A percentile compares a stretch with the other conserved stretches of the same genome.
These are phyloP conservation scores for Macquaria ambigua DNA, from an alignment of 2,113 vertebrate species.

Conservation along the genomic window DNA sequence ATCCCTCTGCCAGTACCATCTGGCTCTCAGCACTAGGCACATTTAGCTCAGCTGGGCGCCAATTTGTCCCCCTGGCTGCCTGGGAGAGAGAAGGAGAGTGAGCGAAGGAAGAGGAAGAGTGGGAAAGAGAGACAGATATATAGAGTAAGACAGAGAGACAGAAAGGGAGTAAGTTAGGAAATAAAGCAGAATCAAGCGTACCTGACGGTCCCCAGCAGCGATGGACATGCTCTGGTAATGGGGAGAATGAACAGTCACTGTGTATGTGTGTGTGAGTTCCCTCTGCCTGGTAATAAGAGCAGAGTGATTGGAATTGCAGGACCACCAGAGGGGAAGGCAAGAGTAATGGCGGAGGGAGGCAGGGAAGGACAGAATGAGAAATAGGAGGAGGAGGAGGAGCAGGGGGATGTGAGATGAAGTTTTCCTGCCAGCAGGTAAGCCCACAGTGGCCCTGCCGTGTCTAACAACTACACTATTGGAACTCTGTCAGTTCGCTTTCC, in stretches of 20 bases:
- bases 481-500: conserved; percentile 64
- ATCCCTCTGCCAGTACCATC: conserved; percentile 77
- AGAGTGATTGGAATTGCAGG: conserved; percentile 70
- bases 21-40: conserved; percentile 79
- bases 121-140: conserved; percentile 34
- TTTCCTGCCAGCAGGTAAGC: conserved; percentile 67
- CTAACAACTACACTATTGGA: conserved; percentile 68
- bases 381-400: conserved; percentile 30
- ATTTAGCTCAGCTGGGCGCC: conserved; percentile 79
- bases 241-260: conserved; percentile 42
- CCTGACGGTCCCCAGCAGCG: conserved; percentile 50
- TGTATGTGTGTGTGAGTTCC: conserved; percentile 23
- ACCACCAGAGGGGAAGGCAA: conserved; percentile 68
- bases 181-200: conserved; percentile 48
- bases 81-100: conserved; percentile 41
- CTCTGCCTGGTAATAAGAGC: conserved; percentile 65
- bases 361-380: conserved; percentile 59
- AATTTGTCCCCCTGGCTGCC: conserved; percentile 78
- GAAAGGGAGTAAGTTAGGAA: conserved; percentile 16
- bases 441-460: conserved; percentile 64
- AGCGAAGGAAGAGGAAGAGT: conserved; percentile 54
- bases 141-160: conserved; percentile 44
- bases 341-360: conserved; percentile 62
- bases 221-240: conserved; percentile 63
- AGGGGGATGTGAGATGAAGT: conserved; percentile 58